Percentiles rank a stretch among this genome's conserved stretches.
phyloP scores from a whole-genome alignment of 2,888 invertebrate species.

The Tillus elongatus region DNA sequence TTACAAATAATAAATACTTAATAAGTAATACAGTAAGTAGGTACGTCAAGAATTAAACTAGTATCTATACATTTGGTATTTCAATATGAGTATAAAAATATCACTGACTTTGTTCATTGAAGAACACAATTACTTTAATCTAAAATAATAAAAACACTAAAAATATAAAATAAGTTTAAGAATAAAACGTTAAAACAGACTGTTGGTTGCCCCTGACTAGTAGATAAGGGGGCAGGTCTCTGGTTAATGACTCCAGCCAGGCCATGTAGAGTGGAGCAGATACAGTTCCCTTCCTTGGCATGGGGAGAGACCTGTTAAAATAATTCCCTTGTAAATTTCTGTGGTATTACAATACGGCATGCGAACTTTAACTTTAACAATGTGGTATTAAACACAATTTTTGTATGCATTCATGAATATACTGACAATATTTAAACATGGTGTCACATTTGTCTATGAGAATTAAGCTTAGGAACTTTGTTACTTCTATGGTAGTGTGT shows the following conservation, averaged over 20 bases:
- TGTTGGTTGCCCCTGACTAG: constrained; percentile 80
- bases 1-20: too few species aligned
- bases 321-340: not conserved
- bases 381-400: too few species aligned
- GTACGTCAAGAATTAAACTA: too few species aligned
- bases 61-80: too few species aligned
- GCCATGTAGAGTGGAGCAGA: constrained; percentile 91
- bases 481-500: too few species aligned
- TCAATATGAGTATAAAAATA: constrained; percentile 5
- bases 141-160: constrained; percentile 1
- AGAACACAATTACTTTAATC: not conserved
- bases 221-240: constrained; percentile 81
- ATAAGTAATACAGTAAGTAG: too few species aligned
- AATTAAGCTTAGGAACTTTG: too few species aligned
- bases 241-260: constrained; percentile 88
- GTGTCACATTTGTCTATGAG: too few species aligned
- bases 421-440: too few species aligned
- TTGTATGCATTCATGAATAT: too few species aligned
- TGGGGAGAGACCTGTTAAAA: constrained; percentile 66
- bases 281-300: constrained; percentile 83
- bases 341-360: too few species aligned
- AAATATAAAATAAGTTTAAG: constrained; percentile 46
- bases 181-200: constrained; percentile 82
- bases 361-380: too few species aligned
- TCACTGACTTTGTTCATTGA: constrained; percentile 2